Evolutionary conservation across 2,888 invertebrate species (phyloP).

Genomic region (Lasioglossum vierecki): DNA sequence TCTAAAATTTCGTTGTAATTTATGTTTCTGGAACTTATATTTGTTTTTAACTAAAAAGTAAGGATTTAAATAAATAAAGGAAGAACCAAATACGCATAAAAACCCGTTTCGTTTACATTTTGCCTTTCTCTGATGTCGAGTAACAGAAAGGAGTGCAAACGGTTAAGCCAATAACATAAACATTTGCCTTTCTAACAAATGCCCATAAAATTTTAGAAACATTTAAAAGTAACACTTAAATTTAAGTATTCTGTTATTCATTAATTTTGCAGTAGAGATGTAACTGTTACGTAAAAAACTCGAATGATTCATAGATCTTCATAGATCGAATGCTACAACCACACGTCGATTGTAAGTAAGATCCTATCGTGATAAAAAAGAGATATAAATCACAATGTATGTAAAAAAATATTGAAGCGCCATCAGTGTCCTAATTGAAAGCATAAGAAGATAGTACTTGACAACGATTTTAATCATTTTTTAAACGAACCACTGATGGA

Average conservation of each 20-base stretch:
- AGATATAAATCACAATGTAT: background rate
- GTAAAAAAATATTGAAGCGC: background rate
- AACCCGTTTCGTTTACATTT: too few relatives aligned
- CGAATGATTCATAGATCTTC: background rate
- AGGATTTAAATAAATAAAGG: too few relatives aligned
- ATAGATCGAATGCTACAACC: background rate
- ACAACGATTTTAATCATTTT: background rate
- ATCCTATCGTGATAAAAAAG: background rate
- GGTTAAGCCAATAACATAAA: too few relatives aligned
- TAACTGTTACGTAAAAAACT: background rate
- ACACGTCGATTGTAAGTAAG: background rate
- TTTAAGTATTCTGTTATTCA: background rate
- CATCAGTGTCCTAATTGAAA: background rate
- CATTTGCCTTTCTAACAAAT: too few relatives aligned
- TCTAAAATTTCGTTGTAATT: too few relatives aligned
- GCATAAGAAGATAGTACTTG: background rate
- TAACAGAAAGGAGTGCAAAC: too few relatives aligned
- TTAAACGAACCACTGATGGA: background rate
- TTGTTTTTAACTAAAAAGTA: too few relatives aligned
- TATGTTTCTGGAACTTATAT: too few relatives aligned
- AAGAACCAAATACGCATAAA: too few relatives aligned
- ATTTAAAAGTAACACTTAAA: too few relatives aligned
- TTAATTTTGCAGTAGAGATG: background rate
- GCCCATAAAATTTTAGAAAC: too few relatives aligned
- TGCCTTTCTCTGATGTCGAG: too few relatives aligned